phyloP scores from a whole-genome alignment of 2,888 invertebrate genomes.

The Myopa testacea region DNA sequence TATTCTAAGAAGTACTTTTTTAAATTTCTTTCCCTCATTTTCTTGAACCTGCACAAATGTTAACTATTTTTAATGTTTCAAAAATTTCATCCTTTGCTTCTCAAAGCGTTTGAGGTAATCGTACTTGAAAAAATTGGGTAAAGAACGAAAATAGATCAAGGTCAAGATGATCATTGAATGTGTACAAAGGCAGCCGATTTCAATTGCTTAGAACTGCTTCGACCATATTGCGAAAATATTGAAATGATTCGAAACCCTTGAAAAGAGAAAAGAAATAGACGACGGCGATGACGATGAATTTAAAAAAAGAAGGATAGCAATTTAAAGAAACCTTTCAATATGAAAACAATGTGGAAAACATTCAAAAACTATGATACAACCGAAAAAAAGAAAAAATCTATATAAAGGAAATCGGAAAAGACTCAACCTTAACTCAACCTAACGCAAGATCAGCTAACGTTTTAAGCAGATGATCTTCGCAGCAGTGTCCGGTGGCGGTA shows the following conservation, averaged over 20 bases:
- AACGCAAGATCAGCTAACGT: conserved; percentile 6
- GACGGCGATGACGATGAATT: background rate
- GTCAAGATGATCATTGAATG: conserved; percentile 1
- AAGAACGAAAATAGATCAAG: background rate
- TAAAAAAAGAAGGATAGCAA: background rate
- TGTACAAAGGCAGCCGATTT: conserved; percentile 9
- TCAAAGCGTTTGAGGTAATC: too few relatives aligned
- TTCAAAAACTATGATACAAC: background rate
- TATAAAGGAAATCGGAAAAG: background rate
- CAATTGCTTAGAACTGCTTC: background rate
- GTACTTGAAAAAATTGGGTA: background rate
- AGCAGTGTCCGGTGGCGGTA: background rate
- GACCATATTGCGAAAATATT: conserved; percentile 1
- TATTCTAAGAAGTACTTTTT: too few relatives aligned
- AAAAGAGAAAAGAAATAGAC: background rate
- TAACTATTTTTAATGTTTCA: too few relatives aligned
- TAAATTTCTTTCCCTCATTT: too few relatives aligned
- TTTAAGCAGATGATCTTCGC: background rate
- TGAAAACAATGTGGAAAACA: background rate
- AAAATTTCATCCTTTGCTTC: too few relatives aligned
- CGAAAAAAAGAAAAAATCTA: background rate
- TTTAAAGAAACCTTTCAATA: background rate
- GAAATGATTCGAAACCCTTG: background rate
- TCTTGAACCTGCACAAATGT: too few relatives aligned
- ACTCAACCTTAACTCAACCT: background rate